These are phyloP conservation scores for Drosophila kikkawai DNA, from an alignment of 1,140 invertebrate genomes.

Conservation along the genomic window DNA sequence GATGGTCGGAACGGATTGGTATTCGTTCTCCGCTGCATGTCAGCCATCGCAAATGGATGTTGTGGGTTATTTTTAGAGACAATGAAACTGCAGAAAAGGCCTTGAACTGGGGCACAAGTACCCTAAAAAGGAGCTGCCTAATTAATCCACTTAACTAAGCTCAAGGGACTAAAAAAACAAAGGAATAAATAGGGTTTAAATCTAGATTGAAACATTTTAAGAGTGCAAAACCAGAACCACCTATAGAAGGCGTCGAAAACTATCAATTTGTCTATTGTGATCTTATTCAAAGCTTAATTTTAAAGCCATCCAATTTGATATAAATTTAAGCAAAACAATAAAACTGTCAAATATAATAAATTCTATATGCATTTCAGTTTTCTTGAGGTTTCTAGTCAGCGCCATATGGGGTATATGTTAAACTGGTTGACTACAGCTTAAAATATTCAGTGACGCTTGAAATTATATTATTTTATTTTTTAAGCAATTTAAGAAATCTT, in stretches of 20 bases:
- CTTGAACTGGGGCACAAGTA: background rate
- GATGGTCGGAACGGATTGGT: conserved; percentile 29
- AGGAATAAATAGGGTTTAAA: background rate
- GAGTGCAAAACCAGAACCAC: background rate
- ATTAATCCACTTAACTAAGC: background rate
- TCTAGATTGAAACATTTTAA: background rate
- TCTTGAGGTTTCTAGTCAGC: conserved; percentile 20
- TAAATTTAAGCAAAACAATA: conserved; percentile 21
- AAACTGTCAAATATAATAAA: conserved; percentile 25
- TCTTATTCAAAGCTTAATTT: background rate
- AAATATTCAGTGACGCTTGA: conserved; percentile 5
- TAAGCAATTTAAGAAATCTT: background rate
- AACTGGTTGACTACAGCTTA: conserved; percentile 12
- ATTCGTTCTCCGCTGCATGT: conserved; percentile 11
- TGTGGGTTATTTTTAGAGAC: conserved; percentile 38
- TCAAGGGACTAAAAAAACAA: background rate
- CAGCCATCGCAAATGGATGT: conserved; percentile 14
- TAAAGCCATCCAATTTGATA: background rate
- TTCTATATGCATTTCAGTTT: conserved; percentile 7
- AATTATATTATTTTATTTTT: background rate
- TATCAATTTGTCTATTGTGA: background rate
- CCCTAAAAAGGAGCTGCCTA: background rate
- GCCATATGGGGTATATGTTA: conserved; percentile 16
- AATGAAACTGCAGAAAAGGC: conserved; percentile 17
- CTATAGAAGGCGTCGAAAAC: conserved; percentile 1